Base-by-base conservation (phyloP, 2,888 invertebrate species). In the Ganaspis brasiliensis region DNA sequence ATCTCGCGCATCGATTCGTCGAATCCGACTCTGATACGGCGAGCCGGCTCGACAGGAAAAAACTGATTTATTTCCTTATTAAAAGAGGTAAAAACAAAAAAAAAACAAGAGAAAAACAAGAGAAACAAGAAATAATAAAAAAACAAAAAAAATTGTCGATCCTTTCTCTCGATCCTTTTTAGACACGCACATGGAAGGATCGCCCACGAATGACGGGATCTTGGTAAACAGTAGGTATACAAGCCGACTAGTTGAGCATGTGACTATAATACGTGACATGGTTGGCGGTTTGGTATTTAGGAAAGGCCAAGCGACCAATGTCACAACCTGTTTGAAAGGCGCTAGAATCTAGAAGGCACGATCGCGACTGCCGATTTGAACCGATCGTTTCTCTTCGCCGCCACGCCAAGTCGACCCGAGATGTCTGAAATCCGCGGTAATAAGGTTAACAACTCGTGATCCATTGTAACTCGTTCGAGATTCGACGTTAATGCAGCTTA, bases 241-340 rank as follows among this genome's bases (percentile, higher is more conserved):
- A n/a, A 80, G 71, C 6, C 79, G 80, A 67, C 71, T 75, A 82
- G 76, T 76, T 75, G 83, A 87, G 82, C 85, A 87, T 83, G 85
- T 85, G 85, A 61, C 61, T 61, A 14, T 45, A 45, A 45, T 45
- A 86, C 88, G 86, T 87, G 90, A 89, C 89, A 89, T 85, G 90
- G 87, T 90, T 90, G 90, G 88, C 89, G 87, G 89, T 87, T 89
- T 89, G 90, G 90, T 90, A 90, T 91, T 90, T 91, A 90, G 90
- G 90, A 90, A 90, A 90, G 91, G 91, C 90, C 90, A 89, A 87
- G 83, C 87, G 87, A 89, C 87, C 91, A 91, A 90, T 91, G 91
- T 91, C 90, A 91, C 90, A 90, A 90, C 88, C 89, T 88, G 90
- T 90, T 91, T 87, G 90, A 90, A 91, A 90, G 89, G 90, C 88